These are phyloP conservation scores for Cheumatopsyche charites DNA, from an alignment of 1,140 invertebrate genomes.

Conservation along the genomic window DNA sequence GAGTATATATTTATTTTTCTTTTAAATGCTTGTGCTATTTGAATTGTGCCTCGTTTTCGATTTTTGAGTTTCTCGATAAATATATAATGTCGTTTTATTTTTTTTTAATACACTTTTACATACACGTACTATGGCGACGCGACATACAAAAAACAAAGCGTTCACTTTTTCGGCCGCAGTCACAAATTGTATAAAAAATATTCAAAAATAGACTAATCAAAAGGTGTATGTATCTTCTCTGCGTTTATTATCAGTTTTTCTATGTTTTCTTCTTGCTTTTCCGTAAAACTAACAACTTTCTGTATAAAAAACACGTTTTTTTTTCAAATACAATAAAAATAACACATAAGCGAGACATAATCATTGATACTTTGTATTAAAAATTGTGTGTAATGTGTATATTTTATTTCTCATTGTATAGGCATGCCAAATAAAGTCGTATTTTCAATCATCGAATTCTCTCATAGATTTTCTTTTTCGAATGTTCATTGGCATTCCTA, in stretches of 20 bases:
- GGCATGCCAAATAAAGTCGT: no score
- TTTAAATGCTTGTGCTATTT: conserved; percentile 29
- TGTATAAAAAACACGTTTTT: no score
- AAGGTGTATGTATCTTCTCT: neutral
- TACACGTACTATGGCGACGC: neutral
- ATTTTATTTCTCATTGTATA: no score
- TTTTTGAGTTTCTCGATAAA: conserved; percentile 11
- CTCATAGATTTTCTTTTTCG: no score
- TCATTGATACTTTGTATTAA: no score
- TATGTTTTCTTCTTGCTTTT: neutral
- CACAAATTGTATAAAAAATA: conserved; percentile 36
- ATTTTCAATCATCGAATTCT: no score
- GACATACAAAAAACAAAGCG: neutral
- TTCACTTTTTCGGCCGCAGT: neutral
- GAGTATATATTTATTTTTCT: no score
- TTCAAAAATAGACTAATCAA: conserved; percentile 29
- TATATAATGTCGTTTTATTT: conserved; percentile 1
- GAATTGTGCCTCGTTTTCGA: conserved; percentile 34
- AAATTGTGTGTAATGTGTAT: no score
- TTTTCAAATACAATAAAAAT: no score
- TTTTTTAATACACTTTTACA: neutral
- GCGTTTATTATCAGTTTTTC: neutral
- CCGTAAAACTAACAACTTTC: no score
- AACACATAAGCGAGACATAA: no score
- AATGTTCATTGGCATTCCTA: no score